Base-by-base conservation (phyloP, 2,888 invertebrate genomes). In the Trachelus stipa region DNA sequence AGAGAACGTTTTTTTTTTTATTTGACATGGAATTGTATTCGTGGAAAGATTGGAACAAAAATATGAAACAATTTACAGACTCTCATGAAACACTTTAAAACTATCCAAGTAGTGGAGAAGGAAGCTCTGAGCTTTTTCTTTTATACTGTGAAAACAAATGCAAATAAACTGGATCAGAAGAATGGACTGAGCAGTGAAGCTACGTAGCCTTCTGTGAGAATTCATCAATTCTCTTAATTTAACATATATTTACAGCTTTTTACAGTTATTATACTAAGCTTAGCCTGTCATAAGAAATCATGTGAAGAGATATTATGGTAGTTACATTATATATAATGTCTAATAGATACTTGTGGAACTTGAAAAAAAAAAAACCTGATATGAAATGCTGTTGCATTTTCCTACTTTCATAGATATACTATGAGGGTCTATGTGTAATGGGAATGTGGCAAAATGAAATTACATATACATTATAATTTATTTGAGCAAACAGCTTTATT, bases 61-160 rank as follows among this genome's bases (percentile, higher is more conserved):
- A 33, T 31, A 33, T 71, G 34, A 15, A 33, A 33, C 71, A 71
- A 30, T 81, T 95, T 95, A 35, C 94, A 98, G 98, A 95, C 96
- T 77, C 94, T 99, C 77, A 96, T 97, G 93, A 97, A 98, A 91
- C 99, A 99, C 92, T 99, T 99, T 92, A 97, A 97, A 92, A 96
- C 97, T 79, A 96, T 99, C 91, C 97, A 97, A 69, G 97, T 99
- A 23, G 96, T 96, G 87, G 98, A 99, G 91, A 99, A 98, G 91
- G 98, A 99, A 92, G 96, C 97, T 74, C 93, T 98, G 81, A 97
- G 98, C 75, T 98, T 96, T 90, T 99, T 99, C 91, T 97, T 99
- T 87, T 98, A 98, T 91, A 98, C 97, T 93, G 97, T 98, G 4
- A 98, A 98, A 93, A 97, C 97, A 76, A 97, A 98, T 91, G 95